Evolutionary conservation across 2,888 invertebrate genomes (phyloP), one percentile per base, ranked within the genome.

Genomic region (Apodemia zela): DNA sequence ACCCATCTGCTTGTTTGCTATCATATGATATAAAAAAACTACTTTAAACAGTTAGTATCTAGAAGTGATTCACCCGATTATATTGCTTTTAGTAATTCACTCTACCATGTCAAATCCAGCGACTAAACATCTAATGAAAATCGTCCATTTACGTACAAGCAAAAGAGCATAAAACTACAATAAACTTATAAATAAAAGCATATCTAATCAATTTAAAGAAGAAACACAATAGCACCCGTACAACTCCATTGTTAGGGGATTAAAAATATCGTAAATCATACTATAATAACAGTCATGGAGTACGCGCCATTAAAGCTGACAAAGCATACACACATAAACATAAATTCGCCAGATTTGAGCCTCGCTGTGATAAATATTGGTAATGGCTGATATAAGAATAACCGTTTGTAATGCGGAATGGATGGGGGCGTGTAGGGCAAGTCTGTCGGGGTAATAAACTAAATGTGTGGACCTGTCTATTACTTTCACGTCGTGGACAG

Each of bases 321-420:
- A 63, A 47, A 65, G 63, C 65, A 65, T 65, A 65, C 62, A 65
- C 60, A 64, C 66, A 67, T 62, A 67, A 68, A 74, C 73, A 82
- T 82, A 82, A 80, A 83, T 82, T 74, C 74, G 69, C 57, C 66
- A 73, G 75, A 83, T 83, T 84, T 78, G 69, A 70, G 72, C 49
- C 51, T 51, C 64, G 65, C 69, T 69, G 74, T 73, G 76, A 75
- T 82, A 82, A 84, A 82, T 84, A 79, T 83, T 73, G 76, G 77
- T 79, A 79, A 82, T 81, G 78, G 76, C 73, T 69, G 71, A 75
- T 79, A 77, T 78, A 80, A 83, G 79, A 78, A 79, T 75, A 75
- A 69, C 68, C 74, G 71, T 72, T 73, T 69, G 72, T 72, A 71
- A 72, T 67, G 71, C 68, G 72, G 69, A 71, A 71, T 68, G 67